Percentiles rank a stretch among this genome's conserved stretches.
These are phyloP conservation scores for Columba guinea DNA, from an alignment of 2,797 vertebrate species.

Conservation along the genomic window DNA sequence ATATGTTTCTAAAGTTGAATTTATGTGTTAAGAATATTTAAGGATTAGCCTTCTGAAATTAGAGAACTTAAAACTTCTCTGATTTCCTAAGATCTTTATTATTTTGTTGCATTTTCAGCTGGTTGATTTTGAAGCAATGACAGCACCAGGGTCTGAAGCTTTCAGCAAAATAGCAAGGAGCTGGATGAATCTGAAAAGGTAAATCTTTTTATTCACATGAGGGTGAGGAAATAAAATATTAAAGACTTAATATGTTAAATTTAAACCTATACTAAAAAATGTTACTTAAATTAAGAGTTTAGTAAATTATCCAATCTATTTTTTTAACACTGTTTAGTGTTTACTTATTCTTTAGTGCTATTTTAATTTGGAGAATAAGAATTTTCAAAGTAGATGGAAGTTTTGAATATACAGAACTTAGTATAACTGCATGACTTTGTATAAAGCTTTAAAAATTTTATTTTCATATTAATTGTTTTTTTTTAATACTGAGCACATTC, in stretches of 20 bases:
- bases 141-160: conserved; percentile 88
- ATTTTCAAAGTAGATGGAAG: background rate
- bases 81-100: background rate
- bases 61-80: background rate
- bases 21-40: background rate
- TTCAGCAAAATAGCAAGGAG: conserved; percentile 92
- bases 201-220: background rate
- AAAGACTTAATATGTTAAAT: background rate
- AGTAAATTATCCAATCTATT: background rate
- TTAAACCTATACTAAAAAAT: background rate
- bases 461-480: background rate
- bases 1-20: background rate
- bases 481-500: background rate
- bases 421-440: background rate
- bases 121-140: conserved; percentile 99
- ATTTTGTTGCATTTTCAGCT: conserved; percentile 79
- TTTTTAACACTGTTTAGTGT: background rate
- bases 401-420: background rate
- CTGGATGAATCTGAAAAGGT: conserved; percentile 98
- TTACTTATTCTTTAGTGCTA: background rate
- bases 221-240: background rate
- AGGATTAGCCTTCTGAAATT: background rate
- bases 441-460: background rate
- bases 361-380: background rate
- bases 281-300: background rate